phyloP scores from a whole-genome alignment of 1,140 invertebrate species.

The Caerostris extrusa region DNA sequence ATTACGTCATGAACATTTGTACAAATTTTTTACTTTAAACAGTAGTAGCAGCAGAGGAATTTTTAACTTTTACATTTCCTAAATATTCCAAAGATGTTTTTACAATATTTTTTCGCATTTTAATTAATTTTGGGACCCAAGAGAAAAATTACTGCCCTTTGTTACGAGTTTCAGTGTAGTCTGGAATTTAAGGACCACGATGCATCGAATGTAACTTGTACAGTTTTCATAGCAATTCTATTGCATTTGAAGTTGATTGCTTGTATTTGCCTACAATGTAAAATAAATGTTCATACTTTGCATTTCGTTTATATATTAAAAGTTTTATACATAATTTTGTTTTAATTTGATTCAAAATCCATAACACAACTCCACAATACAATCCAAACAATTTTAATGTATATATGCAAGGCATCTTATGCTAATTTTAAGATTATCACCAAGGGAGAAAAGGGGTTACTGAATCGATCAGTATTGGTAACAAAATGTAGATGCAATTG shows the following conservation, averaged over 20 bases:
- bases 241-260: conserved; percentile 64
- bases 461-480: too few species aligned
- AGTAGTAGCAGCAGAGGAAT: conserved; percentile 48
- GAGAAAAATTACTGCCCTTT: background rate
- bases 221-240: conserved; percentile 59
- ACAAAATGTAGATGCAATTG: too few species aligned
- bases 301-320: conserved; percentile 41
- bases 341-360: background rate
- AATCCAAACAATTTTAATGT: too few species aligned
- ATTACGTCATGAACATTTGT: conserved; percentile 66
- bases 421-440: too few species aligned
- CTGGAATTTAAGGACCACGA: conserved; percentile 33
- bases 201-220: conserved; percentile 49
- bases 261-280: conserved; percentile 71
- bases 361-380: too few species aligned
- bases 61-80: conserved; percentile 72
- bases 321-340: conserved; percentile 5
- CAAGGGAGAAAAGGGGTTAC: too few species aligned
- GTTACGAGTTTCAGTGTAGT: background rate
- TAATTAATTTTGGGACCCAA: background rate
- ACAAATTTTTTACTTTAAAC: conserved; percentile 71
- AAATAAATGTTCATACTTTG: conserved; percentile 75
- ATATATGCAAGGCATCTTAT: too few species aligned
- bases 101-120: conserved; percentile 46
- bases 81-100: conserved; percentile 62